Evolutionary conservation across 2,113 vertebrate species (phyloP).

Genomic region (Pipa parva): DNA sequence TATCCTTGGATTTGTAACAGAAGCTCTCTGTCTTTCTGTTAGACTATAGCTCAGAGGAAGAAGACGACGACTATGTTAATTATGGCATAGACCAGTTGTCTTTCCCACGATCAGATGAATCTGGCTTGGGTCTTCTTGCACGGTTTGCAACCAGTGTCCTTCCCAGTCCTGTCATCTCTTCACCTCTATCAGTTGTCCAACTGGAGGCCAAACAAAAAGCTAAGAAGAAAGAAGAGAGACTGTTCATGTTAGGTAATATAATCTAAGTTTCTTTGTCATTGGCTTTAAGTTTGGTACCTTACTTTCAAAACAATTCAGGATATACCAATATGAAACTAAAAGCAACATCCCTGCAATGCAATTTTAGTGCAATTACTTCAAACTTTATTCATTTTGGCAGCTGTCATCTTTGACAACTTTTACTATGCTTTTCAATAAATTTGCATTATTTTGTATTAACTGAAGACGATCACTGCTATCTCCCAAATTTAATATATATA

Average conservation of each 20-base stretch:
- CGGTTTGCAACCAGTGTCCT: constrained; percentile 85
- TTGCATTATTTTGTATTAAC: too few species aligned
- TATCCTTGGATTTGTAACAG: not conserved
- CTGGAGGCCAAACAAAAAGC: constrained; percentile 83
- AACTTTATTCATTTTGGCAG: too few species aligned
- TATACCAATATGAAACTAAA: too few species aligned
- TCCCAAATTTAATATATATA: too few species aligned
- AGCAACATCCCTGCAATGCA: too few species aligned
- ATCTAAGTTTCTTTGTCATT: too few species aligned
- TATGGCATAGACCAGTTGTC: constrained; percentile 64
- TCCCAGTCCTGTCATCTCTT: constrained; percentile 75
- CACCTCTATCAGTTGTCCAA: constrained; percentile 73
- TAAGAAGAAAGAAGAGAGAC: constrained; percentile 81
- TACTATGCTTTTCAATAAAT: too few species aligned
- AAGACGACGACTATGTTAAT: constrained; percentile 66
- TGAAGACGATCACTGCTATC: too few species aligned
- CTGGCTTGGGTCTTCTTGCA: constrained; percentile 85
- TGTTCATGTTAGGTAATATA: constrained; percentile 85
- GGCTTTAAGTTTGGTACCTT: too few species aligned
- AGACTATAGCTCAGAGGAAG: constrained; percentile 78
- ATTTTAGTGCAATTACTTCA: too few species aligned
- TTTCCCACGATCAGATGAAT: constrained; percentile 77
- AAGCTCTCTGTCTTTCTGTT: constrained; percentile 52
- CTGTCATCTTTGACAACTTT: too few species aligned
- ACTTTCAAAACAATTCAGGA: too few species aligned